Conservation (phyloP, 1,140 invertebrate species). For the Brachionus calyciflorus region DNA sequence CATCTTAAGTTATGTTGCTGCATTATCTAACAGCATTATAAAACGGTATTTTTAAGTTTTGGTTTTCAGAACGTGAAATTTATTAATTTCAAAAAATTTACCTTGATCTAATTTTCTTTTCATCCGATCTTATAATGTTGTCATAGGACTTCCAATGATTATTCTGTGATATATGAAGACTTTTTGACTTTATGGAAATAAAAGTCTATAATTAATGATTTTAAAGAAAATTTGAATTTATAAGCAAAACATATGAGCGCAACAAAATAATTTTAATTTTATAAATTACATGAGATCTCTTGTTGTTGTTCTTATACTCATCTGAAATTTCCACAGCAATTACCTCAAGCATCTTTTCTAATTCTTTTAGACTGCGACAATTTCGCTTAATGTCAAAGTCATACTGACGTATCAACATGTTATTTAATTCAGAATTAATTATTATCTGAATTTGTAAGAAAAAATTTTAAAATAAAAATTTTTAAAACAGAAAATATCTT, state of each 20-base stretch:
- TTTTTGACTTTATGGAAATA: conserved; percentile 19
- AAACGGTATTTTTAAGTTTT: too few relatives aligned
- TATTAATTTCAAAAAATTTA: neutral
- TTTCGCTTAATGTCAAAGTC: conserved; percentile 34
- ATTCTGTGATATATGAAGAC: neutral
- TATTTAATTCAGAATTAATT: conserved; percentile 36
- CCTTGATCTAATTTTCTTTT: neutral
- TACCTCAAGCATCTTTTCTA: conserved; percentile 26
- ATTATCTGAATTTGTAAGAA: too few relatives aligned
- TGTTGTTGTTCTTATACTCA: conserved; percentile 27
- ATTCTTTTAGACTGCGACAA: conserved; percentile 32
- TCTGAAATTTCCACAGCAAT: conserved; percentile 36
- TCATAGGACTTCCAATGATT: conserved; percentile 1
- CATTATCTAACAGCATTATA: too few relatives aligned
- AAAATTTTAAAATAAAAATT: neutral
- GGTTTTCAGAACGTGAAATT: too few relatives aligned
- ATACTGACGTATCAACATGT: conserved; percentile 12
- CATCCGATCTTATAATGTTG: neutral
- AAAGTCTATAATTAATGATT: conserved; percentile 1
- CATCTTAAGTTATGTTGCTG: too few relatives aligned
- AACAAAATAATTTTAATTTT: too few relatives aligned
- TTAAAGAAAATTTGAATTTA: conserved; percentile 19
- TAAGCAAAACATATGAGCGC: too few relatives aligned
- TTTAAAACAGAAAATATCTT: neutral
- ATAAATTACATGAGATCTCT: conserved; percentile 45